A percentile compares a stretch with the other conserved stretches of the same genome.
Evolutionary conservation across 2,797 vertebrate genomes (phyloP).

Genomic region (Chaetodon trifasciatus): DNA sequence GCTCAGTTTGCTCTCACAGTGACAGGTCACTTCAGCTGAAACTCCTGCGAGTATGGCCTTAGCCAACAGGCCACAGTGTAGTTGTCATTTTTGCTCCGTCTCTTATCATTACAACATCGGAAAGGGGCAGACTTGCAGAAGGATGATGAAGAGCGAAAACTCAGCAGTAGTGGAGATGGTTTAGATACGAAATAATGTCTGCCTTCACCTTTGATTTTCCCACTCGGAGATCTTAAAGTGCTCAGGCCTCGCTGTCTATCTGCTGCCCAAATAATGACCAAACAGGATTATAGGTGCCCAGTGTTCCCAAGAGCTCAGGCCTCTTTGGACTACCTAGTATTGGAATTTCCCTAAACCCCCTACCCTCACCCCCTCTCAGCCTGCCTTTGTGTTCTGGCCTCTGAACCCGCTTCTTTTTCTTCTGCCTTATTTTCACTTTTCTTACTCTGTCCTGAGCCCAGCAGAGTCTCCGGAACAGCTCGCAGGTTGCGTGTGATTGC

Average conservation of each 20-base stretch:
- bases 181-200: constrained; percentile 37
- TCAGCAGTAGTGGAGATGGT: constrained; percentile 25
- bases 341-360: constrained; percentile 63
- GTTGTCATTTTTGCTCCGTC: neutral
- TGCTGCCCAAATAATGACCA: constrained; percentile 60
- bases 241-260: constrained; percentile 41
- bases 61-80: neutral
- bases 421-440: constrained; percentile 41
- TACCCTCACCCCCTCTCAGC: constrained; percentile 45
- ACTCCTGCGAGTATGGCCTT: neutral
- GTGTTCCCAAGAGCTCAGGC: constrained; percentile 49
- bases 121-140: constrained; percentile 15
- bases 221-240: constrained; percentile 35
- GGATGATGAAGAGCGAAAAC: constrained; percentile 15
- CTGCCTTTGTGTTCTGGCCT: constrained; percentile 63
- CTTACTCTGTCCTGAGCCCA: constrained; percentile 49
- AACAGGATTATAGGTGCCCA: constrained; percentile 70
- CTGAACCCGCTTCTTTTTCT: constrained; percentile 41
- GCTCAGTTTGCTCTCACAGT: constrained; percentile 11
- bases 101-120: neutral
- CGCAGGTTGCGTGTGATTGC: constrained; percentile 63
- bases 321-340: constrained; percentile 63
- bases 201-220: constrained; percentile 45
- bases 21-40: neutral
- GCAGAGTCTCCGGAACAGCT: constrained; percentile 68